A percentile compares a stretch with the other conserved stretches of the same genome.
Conservation (phyloP, 2,113 vertebrate species). For the Phylloscopus trochilus region DNA sequence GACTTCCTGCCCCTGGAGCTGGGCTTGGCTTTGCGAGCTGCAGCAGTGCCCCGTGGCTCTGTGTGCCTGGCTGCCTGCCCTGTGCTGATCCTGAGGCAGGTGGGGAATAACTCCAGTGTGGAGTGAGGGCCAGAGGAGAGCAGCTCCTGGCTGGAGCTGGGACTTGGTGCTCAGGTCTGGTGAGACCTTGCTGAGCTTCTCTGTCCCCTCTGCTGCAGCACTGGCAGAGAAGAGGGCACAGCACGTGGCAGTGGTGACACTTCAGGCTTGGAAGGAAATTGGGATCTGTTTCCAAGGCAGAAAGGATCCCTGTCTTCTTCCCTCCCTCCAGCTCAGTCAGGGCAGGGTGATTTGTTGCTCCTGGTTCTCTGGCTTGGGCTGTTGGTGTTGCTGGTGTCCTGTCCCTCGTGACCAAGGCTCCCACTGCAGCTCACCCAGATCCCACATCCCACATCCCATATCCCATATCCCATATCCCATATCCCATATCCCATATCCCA, state of each 20-base stretch:
- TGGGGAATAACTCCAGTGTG: accelerated
- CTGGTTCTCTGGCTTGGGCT: background rate
- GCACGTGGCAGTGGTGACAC: accelerated
- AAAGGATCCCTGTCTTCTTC: background rate
- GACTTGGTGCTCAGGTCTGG: background rate
- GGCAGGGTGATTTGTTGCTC: background rate
- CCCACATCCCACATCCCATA: background rate
- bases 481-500: too few relatives aligned
- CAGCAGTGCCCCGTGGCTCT: background rate
- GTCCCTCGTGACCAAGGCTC: accelerated
- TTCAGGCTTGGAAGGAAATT: background rate
- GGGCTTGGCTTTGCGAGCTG: background rate
- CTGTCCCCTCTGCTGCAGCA: accelerated
- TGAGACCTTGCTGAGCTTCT: background rate
- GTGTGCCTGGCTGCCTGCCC: background rate
- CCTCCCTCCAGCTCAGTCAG: background rate
- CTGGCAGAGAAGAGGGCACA: accelerated
- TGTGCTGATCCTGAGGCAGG: accelerated
- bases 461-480: too few relatives aligned
- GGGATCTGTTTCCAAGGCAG: background rate
- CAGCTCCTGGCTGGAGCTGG: accelerated
- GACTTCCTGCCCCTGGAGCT: background rate
- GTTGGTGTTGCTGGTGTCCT: background rate
- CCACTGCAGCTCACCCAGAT: accelerated
- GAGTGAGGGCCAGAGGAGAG: background rate